Evolutionary conservation across 2,113 vertebrate species (phyloP).

Genomic region (Sapajus apella): DNA sequence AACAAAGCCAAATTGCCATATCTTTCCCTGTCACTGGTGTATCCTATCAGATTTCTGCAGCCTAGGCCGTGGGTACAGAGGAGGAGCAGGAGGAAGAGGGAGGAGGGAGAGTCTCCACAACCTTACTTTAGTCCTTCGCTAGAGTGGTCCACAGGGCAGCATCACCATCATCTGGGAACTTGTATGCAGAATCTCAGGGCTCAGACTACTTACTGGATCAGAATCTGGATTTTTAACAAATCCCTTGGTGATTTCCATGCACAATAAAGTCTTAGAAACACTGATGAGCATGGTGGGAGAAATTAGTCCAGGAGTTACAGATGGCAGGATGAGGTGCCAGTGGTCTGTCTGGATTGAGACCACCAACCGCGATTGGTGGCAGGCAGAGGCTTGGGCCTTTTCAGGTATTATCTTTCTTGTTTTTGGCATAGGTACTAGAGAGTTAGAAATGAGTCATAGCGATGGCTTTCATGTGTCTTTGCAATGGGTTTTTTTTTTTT

Average conservation of each 20-base stretch:
- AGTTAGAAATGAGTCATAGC: neutral
- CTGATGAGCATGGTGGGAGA: neutral
- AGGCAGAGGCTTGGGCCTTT: neutral
- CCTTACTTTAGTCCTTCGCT: neutral
- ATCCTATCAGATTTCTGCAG: neutral
- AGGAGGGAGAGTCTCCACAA: neutral
- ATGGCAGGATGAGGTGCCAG: neutral
- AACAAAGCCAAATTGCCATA: neutral
- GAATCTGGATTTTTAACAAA: neutral
- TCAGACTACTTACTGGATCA: neutral
- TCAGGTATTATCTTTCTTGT: neutral
- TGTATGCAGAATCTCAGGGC: neutral
- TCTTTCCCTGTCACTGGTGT: neutral
- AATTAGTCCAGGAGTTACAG: neutral
- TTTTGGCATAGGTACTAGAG: neutral
- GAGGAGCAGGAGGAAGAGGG: neutral
- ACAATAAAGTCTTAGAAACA: neutral
- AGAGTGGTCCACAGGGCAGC: neutral
- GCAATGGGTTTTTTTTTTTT: neutral
- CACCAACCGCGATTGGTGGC: rapidly evolving
- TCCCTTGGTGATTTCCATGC: neutral
- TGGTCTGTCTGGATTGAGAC: neutral
- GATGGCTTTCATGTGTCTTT: neutral
- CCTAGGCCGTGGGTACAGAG: neutral
- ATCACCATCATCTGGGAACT: neutral